Evolutionary conservation across 92 coral and sea anemone species (phyloP).

Genomic region (Muricea muricata): DNA sequence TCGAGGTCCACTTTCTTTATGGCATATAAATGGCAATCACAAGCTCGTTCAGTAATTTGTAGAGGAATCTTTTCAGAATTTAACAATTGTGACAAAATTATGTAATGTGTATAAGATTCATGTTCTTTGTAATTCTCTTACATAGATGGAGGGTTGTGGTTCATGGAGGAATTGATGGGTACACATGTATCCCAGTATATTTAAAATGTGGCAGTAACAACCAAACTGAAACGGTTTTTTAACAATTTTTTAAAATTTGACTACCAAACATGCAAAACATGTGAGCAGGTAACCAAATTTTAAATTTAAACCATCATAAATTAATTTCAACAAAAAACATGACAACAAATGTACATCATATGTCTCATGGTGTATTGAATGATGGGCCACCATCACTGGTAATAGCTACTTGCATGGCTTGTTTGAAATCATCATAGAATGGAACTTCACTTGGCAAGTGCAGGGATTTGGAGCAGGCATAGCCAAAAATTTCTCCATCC

Average conservation of each 20-base stretch:
- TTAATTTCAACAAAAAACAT: neutral
- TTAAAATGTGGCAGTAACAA: conserved; percentile 21
- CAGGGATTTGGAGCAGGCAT: conserved; percentile 44
- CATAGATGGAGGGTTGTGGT: conserved; percentile 30
- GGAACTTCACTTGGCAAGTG: conserved; percentile 41
- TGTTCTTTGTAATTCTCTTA: neutral
- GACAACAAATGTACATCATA: neutral
- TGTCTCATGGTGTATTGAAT: conserved; percentile 6
- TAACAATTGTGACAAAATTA: neutral
- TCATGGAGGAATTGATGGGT: conserved; percentile 34
- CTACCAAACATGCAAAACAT: too few relatives aligned
- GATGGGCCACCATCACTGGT: conserved; percentile 27
- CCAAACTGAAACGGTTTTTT: conserved; percentile 21
- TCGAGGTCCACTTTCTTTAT: conserved; percentile 67
- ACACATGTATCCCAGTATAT: conserved; percentile 29
- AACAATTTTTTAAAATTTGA: too few relatives aligned
- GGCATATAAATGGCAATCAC: conserved; percentile 83
- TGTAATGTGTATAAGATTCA: too few relatives aligned
- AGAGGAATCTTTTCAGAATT: neutral
- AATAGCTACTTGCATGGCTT: conserved; percentile 29
- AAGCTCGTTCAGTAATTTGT: conserved; percentile 66
- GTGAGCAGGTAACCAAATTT: neutral
- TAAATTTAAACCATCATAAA: neutral
- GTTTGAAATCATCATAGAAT: conserved; percentile 35
- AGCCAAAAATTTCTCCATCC: conserved; percentile 60